Base-by-base conservation (phyloP, 1,140 invertebrate species). In the Heliconius melpomene region DNA sequence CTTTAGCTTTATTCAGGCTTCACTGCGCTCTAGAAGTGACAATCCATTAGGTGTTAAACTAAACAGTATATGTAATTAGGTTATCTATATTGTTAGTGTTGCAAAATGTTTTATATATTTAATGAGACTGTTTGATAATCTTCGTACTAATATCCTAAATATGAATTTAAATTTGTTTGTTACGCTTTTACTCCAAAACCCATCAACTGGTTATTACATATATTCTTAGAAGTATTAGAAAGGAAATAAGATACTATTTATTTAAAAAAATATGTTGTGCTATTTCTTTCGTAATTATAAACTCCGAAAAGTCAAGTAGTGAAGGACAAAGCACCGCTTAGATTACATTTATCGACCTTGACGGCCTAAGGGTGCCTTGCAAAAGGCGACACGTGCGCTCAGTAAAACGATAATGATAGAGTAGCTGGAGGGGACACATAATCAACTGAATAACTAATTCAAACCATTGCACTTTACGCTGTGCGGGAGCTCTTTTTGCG, bases 371-470 rank as follows among this genome's bases (percentile, higher is more conserved):
- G 91, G 90, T 85, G 86, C 80, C 80, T 82, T 82, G 86, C 86
- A 82, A 84, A 23, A 83, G 85, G 76, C 86, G 91, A 85, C 93
- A 94, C 93, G 92, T 93, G 92, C 87, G 81, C 81, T 80, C 73
- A 87, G 83, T 88, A 88, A 92, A 93, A 90, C 85, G 90, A 91
- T 93, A 94, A 93, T 93, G 89, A 93, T 91, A 91, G 90, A 93
- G 89, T 92, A 89, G 88, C 91, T 90, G 82, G 82, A 90, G 92
- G 92, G 91, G 92, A 90, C 82, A 86, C 82, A 87, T 91, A 92
- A 92, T 93, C 89, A 90, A 93, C 91, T 92, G 90, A 91, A 94
- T 94, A 91, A 92, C 92, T 93, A 94, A 93, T 94, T 93, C 91
- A 90, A 93, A 86, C 90, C 89, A 89, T 88, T 90, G 87, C 89